These are phyloP conservation scores for Melanotaenia duboulayi DNA, from an alignment of 2,113 vertebrate species.

Conservation along the genomic window DNA sequence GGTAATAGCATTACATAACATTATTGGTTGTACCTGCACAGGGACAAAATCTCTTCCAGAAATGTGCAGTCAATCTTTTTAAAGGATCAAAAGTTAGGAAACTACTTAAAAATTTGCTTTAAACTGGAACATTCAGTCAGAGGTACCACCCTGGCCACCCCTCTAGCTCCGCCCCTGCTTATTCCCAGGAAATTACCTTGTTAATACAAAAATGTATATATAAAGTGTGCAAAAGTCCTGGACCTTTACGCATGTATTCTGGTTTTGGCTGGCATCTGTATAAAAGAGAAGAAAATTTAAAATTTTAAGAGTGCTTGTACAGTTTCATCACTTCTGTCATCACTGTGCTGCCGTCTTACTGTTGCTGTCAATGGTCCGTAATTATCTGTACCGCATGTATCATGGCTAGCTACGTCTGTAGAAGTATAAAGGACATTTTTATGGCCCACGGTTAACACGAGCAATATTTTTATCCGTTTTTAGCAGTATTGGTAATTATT, in stretches of 20 bases:
- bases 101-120: too few relatives aligned
- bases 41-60: too few relatives aligned
- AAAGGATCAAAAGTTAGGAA: too few relatives aligned
- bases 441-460: background rate
- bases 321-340: slow-evolving; percentile 56
- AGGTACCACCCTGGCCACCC: too few relatives aligned
- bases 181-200: slow-evolving; percentile 13
- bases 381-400: slow-evolving; percentile 61
- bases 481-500: background rate
- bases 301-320: slow-evolving; percentile 65
- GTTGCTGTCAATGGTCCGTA: slow-evolving; percentile 56
- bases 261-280: slow-evolving; percentile 71
- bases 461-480: background rate
- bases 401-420: slow-evolving; percentile 35
- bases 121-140: too few relatives aligned
- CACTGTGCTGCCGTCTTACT: slow-evolving; percentile 60
- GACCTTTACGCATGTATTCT: slow-evolving; percentile 87
- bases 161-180: too few relatives aligned
- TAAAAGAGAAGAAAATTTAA: slow-evolving; percentile 35
- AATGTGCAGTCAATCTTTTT: too few relatives aligned
- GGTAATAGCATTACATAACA: too few relatives aligned
- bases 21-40: too few relatives aligned
- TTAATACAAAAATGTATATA: slow-evolving; percentile 16
- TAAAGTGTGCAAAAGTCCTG: slow-evolving; percentile 65
- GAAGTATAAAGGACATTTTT: slow-evolving; percentile 35